These are phyloP conservation scores for Pseudoatta argentina DNA, from an alignment of 1,140 invertebrate genomes.

Conservation along the genomic window DNA sequence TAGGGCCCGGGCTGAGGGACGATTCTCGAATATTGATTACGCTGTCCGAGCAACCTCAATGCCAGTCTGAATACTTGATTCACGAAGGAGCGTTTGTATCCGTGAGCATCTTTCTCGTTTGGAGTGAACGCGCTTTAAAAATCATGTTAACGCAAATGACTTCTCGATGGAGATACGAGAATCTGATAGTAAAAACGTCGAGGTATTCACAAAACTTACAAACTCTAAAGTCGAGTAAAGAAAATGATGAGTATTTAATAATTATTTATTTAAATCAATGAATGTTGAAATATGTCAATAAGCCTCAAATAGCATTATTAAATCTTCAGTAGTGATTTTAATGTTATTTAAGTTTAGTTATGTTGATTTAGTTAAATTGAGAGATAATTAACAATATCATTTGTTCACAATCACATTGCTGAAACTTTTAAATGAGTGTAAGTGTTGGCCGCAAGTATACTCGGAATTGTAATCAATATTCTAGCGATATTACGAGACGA, in stretches of 20 bases:
- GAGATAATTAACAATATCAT: conserved; percentile 8
- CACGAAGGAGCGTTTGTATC: conserved; percentile 59
- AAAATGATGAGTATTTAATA: background rate
- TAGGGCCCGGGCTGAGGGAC: conserved; percentile 58
- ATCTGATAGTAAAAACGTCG: background rate
- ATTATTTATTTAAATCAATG: background rate
- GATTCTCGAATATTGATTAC: conserved; percentile 74
- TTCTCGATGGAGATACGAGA: background rate
- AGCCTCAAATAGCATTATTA: background rate
- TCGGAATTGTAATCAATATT: conserved; percentile 68
- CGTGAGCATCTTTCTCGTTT: conserved; percentile 32
- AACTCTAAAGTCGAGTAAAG: background rate
- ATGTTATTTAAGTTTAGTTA: conserved; percentile 12
- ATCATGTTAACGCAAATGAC: conserved; percentile 14
- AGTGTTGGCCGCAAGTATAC: conserved; percentile 27
- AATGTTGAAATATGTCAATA: background rate
- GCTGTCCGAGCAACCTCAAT: conserved; percentile 67
- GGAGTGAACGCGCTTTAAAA: conserved; percentile 16
- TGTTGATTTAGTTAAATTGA: background rate
- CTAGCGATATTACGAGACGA: conserved; percentile 53
- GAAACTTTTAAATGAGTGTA: conserved; percentile 7
- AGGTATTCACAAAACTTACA: background rate
- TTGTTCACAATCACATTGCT: background rate
- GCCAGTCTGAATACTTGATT: conserved; percentile 69
- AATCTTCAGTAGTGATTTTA: background rate